Evolutionary conservation across 2,113 vertebrate species (phyloP), one percentile per base, ranked within the genome.

Genomic region (Gallinago media): DNA sequence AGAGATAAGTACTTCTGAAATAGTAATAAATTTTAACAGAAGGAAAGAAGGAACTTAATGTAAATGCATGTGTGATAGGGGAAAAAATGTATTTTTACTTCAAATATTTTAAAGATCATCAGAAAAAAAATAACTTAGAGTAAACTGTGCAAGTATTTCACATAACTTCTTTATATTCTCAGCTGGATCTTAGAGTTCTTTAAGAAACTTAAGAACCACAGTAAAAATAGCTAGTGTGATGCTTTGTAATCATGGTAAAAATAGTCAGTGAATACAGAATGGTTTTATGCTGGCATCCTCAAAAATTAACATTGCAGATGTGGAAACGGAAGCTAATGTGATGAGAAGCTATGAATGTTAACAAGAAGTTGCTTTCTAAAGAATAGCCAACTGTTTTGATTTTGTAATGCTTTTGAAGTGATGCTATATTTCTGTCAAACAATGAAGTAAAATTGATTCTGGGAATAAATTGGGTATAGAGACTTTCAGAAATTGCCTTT

Each of bases 251-350:
- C 42, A 63, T 2, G 3, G 17, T 52, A 87, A 93, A 95, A 96
- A 75, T 70, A 92, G 68, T 36, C 58, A 89, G 3, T 86, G 59
- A 59, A 67, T 89, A 31, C 52, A 86, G 83, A 86, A n/a, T 40
- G 11, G 9, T 58, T 89, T 95, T 91, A 34, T 78, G 68, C 70
- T 81, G 46, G 49, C 38, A 44, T 78, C 61, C 78, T 94, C 86
- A 92, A 85, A 96, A 94, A 91, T 68, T 84, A 87, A 72, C 50
- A 56, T 75, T 91, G 55, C 61, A 63, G 61, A 68, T 89, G 50
- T 23, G 56, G 56, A 77, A 95, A 63, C 2, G 3, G 72, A 95
- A 89, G 65, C 34, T 78, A 25, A 21, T 49, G 17, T 94, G 52
- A 67, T 79, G 86, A 89, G 44, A 71, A 63, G 49, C 42, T 74